Conservation (phyloP, 2,888 invertebrate genomes). For the Celastrina argiolus region DNA sequence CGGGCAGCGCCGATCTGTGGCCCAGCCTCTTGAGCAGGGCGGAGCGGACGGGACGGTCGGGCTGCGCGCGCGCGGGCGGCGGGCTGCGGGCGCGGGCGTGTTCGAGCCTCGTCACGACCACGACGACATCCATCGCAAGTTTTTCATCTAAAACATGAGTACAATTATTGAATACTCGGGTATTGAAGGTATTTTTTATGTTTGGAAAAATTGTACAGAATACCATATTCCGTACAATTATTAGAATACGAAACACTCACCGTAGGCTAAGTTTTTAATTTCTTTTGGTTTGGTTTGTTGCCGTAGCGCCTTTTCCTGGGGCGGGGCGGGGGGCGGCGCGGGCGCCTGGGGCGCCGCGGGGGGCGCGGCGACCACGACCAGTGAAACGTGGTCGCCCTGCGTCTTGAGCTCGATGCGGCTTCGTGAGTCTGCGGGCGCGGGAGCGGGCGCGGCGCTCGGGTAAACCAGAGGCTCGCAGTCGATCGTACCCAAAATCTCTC, state of each 20-base stretch:
- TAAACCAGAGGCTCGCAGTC: background rate
- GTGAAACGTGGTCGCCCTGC: background rate
- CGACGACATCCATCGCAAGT: background rate
- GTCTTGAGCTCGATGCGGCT: background rate
- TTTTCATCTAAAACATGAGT: background rate
- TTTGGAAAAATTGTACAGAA: too few species aligned
- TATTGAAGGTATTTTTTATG: too few species aligned
- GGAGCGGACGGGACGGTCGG: background rate
- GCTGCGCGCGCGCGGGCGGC: background rate
- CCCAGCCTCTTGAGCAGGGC: background rate
- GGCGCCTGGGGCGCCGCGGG: background rate
- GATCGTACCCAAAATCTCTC: background rate
- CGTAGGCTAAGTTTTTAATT: background rate
- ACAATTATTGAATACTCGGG: too few species aligned
- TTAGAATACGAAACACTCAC: background rate
- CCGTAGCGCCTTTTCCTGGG: background rate
- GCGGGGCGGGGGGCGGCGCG: background rate
- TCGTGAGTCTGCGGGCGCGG: background rate
- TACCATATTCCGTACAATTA: too few species aligned
- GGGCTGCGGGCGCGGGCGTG: background rate
- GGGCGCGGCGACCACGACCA: background rate
- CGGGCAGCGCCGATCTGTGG: background rate
- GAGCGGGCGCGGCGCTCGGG: background rate
- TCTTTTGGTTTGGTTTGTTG: background rate
- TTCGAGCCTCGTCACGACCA: background rate